Base-by-base conservation (phyloP, 2,888 invertebrate genomes). In the Bombyx huttoni region DNA sequence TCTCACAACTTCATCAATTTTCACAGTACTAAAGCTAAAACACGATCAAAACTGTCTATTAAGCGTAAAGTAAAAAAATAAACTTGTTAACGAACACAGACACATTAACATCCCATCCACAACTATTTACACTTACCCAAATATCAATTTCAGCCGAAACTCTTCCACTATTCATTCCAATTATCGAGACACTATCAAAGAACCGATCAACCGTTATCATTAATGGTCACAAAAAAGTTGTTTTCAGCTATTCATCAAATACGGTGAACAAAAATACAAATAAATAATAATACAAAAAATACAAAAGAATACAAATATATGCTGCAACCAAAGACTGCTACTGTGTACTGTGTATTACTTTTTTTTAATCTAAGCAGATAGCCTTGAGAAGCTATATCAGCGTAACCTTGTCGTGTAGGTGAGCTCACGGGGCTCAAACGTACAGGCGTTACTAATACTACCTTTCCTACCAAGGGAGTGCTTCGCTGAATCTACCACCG, bases 241-340 rank as follows among this genome's bases (percentile, higher is more conserved):
- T 74, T 75, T 77, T 65, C 72, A 67, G 76, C 81, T 77, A 76
- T 84, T 80, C 78, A 84, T 83, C 81, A 81, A 80, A 83, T 7
- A 40, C 12, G 40, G 40, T 40, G 40, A 40, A 8, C 40, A 12
- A 40, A 40, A 8, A 40, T 40, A 3, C 7, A 3, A 40, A 6
- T 1, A 12, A 7, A 10, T 40, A 2, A n/a, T n/a, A n/a, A n/a
- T n/a, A n/a, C n/a, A n/a, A n/a, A n/a, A n/a, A n/a, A n/a, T n/a
- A n/a, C n/a, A n/a, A n/a, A 40, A 40, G 40, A 40, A 10, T 10
- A 40, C 40, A 40, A 12, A 12, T 3, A 40, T 40, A 3, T 8
- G 40, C 40, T 40, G 40, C 12, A 40, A 12, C 7, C 7, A 0
- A 10, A 40, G 40, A 10, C 12, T 40, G 12, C 3, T 40, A 24